These are phyloP conservation scores for Drosophila niveifrons DNA, from an alignment of 2,888 invertebrate genomes.

Conservation along the genomic window DNA sequence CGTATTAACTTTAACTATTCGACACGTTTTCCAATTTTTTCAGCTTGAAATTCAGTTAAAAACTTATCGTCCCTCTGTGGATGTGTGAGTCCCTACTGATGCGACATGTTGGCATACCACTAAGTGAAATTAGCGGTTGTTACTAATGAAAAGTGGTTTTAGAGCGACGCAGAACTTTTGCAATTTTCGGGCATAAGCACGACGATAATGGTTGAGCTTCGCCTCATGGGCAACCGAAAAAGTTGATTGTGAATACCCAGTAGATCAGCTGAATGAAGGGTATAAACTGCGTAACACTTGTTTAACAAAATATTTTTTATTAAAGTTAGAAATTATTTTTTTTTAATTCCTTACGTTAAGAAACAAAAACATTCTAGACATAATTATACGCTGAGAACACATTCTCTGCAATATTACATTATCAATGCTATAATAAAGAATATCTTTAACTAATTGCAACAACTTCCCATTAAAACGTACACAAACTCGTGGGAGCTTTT, in stretches of 20 bases:
- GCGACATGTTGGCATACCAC: conserved; percentile 72
- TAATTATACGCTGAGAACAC: not conserved
- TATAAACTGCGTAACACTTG: not conserved
- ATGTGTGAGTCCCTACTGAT: conserved; percentile 34
- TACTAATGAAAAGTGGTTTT: conserved; percentile 79
- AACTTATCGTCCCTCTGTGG: conserved; percentile 47
- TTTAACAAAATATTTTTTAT: not conserved
- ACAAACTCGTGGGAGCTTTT: not conserved
- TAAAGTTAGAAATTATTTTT: not conserved
- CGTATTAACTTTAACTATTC: conserved; percentile 7
- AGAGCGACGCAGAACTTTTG: conserved; percentile 56
- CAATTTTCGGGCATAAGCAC: conserved; percentile 50
- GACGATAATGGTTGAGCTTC: conserved; percentile 43
- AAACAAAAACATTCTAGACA: too few species aligned
- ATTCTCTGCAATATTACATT: not conserved
- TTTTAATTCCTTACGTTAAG: not conserved
- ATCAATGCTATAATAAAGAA: not conserved
- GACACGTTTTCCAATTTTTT: conserved; percentile 10
- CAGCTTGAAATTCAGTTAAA: conserved; percentile 54
- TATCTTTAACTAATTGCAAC: conserved; percentile 1
- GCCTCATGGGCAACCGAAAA: conserved; percentile 22
- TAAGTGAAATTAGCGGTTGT: conserved; percentile 81
- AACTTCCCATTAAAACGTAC: not conserved
- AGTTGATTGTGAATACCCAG: conserved; percentile 33
- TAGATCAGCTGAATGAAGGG: not conserved